These are phyloP conservation scores for Oreotrochilus melanogaster DNA, from an alignment of 2,113 vertebrate species.

Conservation along the genomic window DNA sequence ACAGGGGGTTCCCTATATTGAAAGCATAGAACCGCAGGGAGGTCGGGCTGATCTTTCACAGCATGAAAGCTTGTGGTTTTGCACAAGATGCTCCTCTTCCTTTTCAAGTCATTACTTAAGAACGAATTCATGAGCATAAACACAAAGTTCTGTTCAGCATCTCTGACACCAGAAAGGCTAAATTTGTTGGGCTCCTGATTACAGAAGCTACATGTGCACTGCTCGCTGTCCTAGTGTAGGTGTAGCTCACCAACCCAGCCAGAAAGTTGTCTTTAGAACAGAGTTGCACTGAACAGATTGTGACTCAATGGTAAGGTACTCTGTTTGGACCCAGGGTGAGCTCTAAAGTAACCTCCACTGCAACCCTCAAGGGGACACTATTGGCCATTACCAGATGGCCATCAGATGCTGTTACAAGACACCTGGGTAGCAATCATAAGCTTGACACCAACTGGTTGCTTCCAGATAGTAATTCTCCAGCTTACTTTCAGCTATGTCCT, in stretches of 20 bases:
- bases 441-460: background rate
- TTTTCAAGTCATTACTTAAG: background rate
- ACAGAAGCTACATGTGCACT: background rate
- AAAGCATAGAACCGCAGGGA: background rate
- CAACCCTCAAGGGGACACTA: background rate
- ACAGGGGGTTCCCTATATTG: conserved; percentile 6
- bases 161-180: background rate
- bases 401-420: background rate
- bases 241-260: background rate
- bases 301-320: background rate
- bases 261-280: background rate
- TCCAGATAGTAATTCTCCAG: background rate
- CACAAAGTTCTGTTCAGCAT: background rate
- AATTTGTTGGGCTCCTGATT: background rate
- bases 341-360: background rate
- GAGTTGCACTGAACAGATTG: background rate
- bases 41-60: background rate
- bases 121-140: background rate
- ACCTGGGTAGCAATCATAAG: background rate
- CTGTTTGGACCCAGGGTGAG: background rate
- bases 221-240: background rate
- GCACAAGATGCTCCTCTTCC: background rate
- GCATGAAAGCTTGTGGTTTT: background rate
- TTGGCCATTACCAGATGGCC: background rate
- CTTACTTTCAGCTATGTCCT: background rate